Base-by-base conservation (phyloP, 2,888 invertebrate genomes). In the Amaurobius ferox region DNA sequence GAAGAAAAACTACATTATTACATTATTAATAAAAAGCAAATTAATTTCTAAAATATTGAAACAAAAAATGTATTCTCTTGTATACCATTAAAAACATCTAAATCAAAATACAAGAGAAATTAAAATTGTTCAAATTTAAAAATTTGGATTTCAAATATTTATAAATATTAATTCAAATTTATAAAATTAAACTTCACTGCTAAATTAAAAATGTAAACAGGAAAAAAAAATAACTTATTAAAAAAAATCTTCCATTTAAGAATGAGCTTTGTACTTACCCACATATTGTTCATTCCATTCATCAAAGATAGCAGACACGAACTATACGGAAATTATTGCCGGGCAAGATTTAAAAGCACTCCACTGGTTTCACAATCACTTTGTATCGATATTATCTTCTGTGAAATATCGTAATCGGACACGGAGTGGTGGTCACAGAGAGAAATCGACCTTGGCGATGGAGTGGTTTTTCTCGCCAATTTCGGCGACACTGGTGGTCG, bases 401-500 rank as follows among this genome's bases (percentile, higher is more conserved):
- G 39, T 35, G 19, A 40, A 26, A 16, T 55, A 78, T 78, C 78
- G 78, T 66, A 40, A 76, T 40, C 55, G 77, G 83, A 72, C 77
- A 85, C 83, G 83, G 66, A 66, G 72, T 29, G 32, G 30, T 85
- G 83, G 39, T 72, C 83, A 77, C 83, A 55, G 35, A 68, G 68
- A n/a, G 71, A 72, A 66, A 32, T 19, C 48, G 77, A 70, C 78
- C 78, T 78, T 78, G 78, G 78, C 78, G 48, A 28, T 32, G 19
- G 9, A 30, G 55, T 23, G 19, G 23, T 23, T 23, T 5, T 19
- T 5, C 55, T 5, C 23, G 55, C 55, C 55, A 55, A 55, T 5
- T 55, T 55, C 23, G 55, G 55, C 55, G 19, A 5, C 35, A 35
- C 35, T 35, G 35, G 6, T 9, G 35, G 35, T 35, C 35, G 35